A percentile compares a stretch with the other conserved stretches of the same genome.
Conservation (phyloP, 2,113 vertebrate species). For the Limnothrissa miodon region DNA sequence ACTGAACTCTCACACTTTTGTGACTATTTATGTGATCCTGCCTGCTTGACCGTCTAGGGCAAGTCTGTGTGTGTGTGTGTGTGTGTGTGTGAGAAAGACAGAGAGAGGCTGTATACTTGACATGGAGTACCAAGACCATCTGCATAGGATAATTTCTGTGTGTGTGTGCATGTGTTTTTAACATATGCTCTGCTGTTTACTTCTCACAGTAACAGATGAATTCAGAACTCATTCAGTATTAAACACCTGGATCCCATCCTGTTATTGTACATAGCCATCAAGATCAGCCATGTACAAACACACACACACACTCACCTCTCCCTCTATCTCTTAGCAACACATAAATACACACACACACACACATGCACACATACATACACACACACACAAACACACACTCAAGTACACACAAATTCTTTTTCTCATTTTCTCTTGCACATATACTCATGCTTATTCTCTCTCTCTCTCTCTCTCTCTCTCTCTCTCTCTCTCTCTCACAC, state of each 20-base stretch:
- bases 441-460: too few relatives aligned
- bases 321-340: too few relatives aligned
- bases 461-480: too few relatives aligned
- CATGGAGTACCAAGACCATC: background rate
- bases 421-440: too few relatives aligned
- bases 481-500: too few relatives aligned
- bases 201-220: background rate
- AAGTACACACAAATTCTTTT: too few relatives aligned
- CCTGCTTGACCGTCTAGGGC: background rate
- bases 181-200: background rate
- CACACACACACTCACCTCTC: background rate
- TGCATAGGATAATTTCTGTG: background rate
- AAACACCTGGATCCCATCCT: background rate
- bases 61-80: too few relatives aligned
- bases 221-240: slow-evolving; percentile 27
- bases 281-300: background rate
- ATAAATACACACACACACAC: background rate
- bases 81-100: too few relatives aligned
- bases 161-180: background rate
- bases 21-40: background rate
- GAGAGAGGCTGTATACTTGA: too few relatives aligned
- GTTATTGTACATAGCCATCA: background rate
- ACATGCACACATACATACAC: background rate
- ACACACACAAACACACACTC: background rate
- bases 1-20: slow-evolving; percentile 20